These are phyloP conservation scores for Embiotoca jacksoni DNA, from an alignment of 2,113 vertebrate genomes.

Conservation along the genomic window DNA sequence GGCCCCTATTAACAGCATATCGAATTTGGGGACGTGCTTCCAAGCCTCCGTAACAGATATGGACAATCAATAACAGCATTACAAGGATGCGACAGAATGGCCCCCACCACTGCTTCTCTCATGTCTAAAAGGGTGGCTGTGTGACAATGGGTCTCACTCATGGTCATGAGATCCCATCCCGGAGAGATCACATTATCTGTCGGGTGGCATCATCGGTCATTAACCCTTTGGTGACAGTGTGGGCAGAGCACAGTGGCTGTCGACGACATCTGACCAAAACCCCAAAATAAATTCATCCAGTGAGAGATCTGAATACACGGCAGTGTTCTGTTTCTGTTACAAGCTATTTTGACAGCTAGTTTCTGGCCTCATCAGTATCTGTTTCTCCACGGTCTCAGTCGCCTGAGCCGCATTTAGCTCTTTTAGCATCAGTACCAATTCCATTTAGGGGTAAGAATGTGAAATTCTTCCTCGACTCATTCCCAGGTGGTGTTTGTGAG, in stretches of 20 bases:
- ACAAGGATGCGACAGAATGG: slow-evolving; percentile 77
- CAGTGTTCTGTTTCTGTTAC: slow-evolving; percentile 43
- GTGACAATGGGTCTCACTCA: slow-evolving; percentile 74
- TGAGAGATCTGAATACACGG: neutral
- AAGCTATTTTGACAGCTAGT: slow-evolving; percentile 56
- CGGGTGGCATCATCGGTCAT: slow-evolving; percentile 41
- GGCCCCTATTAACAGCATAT: slow-evolving; percentile 84
- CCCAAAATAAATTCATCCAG: slow-evolving; percentile 12
- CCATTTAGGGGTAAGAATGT: slow-evolving; percentile 81
- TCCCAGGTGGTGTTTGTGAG: slow-evolving; percentile 78
- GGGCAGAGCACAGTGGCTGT: neutral
- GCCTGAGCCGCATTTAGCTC: slow-evolving; percentile 63
- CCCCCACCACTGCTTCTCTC: slow-evolving; percentile 48
- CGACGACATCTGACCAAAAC: slow-evolving; percentile 25
- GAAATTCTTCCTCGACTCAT: slow-evolving; percentile 55
- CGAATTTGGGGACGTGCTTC: slow-evolving; percentile 79
- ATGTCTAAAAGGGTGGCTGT: slow-evolving; percentile 64
- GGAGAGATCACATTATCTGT: slow-evolving; percentile 70
- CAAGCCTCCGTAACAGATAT: slow-evolving; percentile 85
- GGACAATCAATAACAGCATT: slow-evolving; percentile 84
- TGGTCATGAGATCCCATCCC: slow-evolving; percentile 55
- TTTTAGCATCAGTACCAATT: slow-evolving; percentile 71
- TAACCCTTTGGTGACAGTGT: slow-evolving; percentile 54
- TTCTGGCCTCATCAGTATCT: slow-evolving; percentile 60
- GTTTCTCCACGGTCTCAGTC: slow-evolving; percentile 60